Conservation (phyloP, 2,113 vertebrate species). For the Ursus arctos region DNA sequence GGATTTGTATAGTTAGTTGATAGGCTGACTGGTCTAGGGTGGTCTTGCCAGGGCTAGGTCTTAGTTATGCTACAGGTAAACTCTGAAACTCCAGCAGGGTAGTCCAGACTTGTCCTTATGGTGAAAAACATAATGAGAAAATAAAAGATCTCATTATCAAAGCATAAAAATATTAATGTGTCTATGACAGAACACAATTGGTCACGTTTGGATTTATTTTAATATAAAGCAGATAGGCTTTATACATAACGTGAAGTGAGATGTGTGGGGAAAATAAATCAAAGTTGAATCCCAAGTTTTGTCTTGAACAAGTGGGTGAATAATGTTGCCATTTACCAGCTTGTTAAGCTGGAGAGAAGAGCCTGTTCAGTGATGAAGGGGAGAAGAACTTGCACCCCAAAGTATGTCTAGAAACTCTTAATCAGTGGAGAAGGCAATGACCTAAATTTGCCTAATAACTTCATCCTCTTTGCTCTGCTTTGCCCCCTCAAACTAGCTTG, state of each 20-base stretch:
- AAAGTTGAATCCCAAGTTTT: not conserved
- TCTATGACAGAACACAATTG: not conserved
- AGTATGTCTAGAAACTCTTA: not conserved
- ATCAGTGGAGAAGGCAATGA: not conserved
- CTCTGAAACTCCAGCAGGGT: not conserved
- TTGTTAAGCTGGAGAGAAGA: not conserved
- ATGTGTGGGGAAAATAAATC: not conserved
- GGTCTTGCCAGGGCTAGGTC: not conserved
- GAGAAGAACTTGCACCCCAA: not conserved
- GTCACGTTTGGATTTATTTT: not conserved
- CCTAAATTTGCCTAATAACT: not conserved
- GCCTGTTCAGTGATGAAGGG: not conserved
- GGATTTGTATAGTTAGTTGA: not conserved
- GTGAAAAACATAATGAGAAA: not conserved
- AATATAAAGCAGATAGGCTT: not conserved
- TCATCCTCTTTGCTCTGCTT: not conserved
- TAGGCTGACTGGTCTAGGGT: not conserved
- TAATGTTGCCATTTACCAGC: constrained; percentile 36
- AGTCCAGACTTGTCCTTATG: not conserved
- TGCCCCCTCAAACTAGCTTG: no score
- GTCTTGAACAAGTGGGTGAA: not conserved
- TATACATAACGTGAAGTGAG: not conserved
- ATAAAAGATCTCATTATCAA: not conserved
- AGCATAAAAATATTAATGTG: not conserved
- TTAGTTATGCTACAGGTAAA: not conserved